Evolutionary conservation across 1,140 invertebrate genomes (phyloP), one percentile per base, ranked within the genome.

Genomic region (Drosophila yakuba): DNA sequence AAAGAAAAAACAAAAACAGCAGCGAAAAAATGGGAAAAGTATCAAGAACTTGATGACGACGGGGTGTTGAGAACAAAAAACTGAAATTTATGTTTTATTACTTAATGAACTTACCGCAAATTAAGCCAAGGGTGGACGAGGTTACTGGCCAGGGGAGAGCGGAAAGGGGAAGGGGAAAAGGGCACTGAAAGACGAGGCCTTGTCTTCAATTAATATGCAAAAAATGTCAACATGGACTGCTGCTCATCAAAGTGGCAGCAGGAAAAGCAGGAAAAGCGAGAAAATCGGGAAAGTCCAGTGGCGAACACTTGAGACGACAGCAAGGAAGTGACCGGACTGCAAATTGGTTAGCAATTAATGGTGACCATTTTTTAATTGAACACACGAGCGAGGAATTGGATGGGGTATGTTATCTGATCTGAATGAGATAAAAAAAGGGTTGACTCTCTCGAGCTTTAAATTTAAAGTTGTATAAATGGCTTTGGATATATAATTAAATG

Each of bases 61-160:
- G 66, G 64, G 64, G 59, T 43, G 45, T 14, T n/a, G 2, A 32
- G 45, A 35, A 38, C 55, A 58, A 47, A 63, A 63, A 81, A 80
- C 78, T 62, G 69, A 90, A 89, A 86, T 86, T 89, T 89, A 89
- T 89, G 84, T 89, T 89, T 89, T 89, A 89, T 89, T 89, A 89
- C 84, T 89, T 89, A 89, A 89, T 89, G 84, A 89, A 89, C 84
- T 89, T 89, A 89, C 84, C 84, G 84, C 84, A 89, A 89, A 89
- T 89, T 89, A 89, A 89, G 80, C 85, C 80, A 84, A 89, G 83
- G 80, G 80, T 60, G 52, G 52, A 56, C 54, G 50, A 25, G 62
- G 44, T 51, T 41, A 39, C 7, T 54, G 47, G 50, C 48, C 20
- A 45, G 62, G 43, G 64, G 15, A 36, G 50, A 44, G 43, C 44